These are phyloP conservation scores for Drosophila takahashii DNA, from an alignment of 1,140 invertebrate genomes.

Conservation along the genomic window DNA sequence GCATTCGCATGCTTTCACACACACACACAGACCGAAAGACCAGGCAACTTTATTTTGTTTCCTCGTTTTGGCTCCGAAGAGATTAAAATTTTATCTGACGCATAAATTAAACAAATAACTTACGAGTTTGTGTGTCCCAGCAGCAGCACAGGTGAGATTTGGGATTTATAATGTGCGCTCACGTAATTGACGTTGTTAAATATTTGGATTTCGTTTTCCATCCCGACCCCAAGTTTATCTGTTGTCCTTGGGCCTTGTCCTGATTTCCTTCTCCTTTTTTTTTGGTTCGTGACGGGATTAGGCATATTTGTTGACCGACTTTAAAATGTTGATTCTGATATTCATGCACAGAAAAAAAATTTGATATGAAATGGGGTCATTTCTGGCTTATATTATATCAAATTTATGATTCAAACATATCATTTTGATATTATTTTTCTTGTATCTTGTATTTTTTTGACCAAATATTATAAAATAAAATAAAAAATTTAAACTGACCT, in stretches of 20 bases:
- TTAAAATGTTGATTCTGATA: constrained; percentile 6
- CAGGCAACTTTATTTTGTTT: constrained; percentile 71
- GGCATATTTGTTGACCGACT: constrained; percentile 12
- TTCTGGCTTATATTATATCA: too few relatives aligned
- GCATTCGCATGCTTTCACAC: constrained; percentile 34
- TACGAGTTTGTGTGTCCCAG: constrained; percentile 46
- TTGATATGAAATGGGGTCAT: too few relatives aligned
- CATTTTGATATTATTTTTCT: too few relatives aligned
- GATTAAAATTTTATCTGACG: constrained; percentile 83
- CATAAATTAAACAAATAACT: constrained; percentile 84
- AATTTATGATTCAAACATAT: too few relatives aligned
- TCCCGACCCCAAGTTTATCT: constrained; percentile 38
- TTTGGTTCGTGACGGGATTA: constrained; percentile 29
- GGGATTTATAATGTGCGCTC: constrained; percentile 83
- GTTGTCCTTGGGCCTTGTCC: constrained; percentile 41
- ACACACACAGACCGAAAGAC: neutral
- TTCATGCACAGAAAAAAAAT: too few relatives aligned
- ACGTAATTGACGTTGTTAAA: constrained; percentile 83
- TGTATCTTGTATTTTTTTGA: too few relatives aligned
- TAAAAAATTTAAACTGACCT: too few relatives aligned
- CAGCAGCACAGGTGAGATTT: constrained; percentile 79
- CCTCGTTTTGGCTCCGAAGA: constrained; percentile 69
- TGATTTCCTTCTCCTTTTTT: constrained; percentile 15
- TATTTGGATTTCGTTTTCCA: constrained; percentile 71
- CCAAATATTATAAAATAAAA: too few relatives aligned